These are phyloP conservation scores for Numenius phaeopus DNA, from an alignment of 2,797 vertebrate genomes.

Conservation along the genomic window DNA sequence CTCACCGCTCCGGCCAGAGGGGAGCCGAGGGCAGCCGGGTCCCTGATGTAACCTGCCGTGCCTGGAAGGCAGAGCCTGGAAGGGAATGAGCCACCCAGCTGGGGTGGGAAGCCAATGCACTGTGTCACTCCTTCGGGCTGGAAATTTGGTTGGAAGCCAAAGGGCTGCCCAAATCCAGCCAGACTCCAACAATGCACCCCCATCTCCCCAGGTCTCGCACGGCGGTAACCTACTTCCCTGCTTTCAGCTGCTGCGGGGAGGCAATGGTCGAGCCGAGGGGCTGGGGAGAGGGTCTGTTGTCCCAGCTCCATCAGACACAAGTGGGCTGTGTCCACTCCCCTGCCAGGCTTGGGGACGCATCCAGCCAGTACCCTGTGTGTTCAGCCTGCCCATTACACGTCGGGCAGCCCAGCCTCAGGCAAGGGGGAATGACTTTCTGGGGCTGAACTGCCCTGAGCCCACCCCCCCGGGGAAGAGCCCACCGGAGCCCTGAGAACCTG, in stretches of 20 bases:
- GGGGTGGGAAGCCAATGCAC: background rate
- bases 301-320: background rate
- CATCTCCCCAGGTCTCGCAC: accelerated
- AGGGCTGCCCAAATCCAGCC: background rate
- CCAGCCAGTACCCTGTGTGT: accelerated
- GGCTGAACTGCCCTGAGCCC: background rate
- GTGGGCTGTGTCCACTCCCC: background rate
- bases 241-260: accelerated
- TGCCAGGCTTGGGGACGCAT: background rate
- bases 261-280: background rate
- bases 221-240: background rate
- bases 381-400: background rate
- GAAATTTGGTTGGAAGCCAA: conserved; percentile 21
- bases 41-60: background rate
- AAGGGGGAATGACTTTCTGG: background rate
- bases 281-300: background rate
- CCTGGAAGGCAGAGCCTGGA: conserved; percentile 18
- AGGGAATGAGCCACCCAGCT: background rate
- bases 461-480: background rate
- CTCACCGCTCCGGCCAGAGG: accelerated
- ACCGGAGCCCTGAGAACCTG: background rate
- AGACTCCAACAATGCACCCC: background rate
- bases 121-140: background rate
- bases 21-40: background rate
- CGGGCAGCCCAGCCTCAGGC: background rate